These are phyloP conservation scores for Cabera pusaria DNA, from an alignment of 2,888 invertebrate genomes.

Conservation along the genomic window DNA sequence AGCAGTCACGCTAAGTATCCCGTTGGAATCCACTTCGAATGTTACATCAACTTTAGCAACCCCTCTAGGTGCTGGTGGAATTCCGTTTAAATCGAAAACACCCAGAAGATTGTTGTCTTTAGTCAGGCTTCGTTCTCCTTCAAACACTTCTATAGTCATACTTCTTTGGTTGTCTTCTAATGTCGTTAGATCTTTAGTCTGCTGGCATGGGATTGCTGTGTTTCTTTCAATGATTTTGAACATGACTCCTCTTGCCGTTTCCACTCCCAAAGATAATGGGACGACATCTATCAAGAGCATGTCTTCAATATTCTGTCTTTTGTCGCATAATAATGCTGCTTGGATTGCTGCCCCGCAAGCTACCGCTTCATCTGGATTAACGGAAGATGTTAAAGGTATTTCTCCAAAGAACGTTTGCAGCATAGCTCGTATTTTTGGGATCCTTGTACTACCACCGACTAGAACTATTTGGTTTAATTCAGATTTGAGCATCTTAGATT, in stretches of 20 bases:
- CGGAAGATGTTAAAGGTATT: conserved; percentile 41
- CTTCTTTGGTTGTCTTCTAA: conserved; percentile 59
- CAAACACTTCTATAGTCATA: conserved; percentile 67
- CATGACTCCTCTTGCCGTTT: conserved; percentile 64
- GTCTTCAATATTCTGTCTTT: conserved; percentile 46
- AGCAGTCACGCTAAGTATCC: conserved; percentile 58
- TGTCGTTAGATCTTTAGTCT: conserved; percentile 60
- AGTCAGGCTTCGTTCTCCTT: conserved; percentile 62
- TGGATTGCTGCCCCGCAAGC: conserved; percentile 67
- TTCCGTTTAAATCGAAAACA: conserved; percentile 53
- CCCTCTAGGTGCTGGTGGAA: conserved; percentile 64
- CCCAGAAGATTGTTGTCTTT: conserved; percentile 64
- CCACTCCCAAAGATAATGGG: conserved; percentile 62
- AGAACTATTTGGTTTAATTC: conserved; percentile 56
- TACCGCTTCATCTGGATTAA: conserved; percentile 67
- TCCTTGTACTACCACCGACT: conserved; percentile 64
- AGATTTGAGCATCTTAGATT: conserved; percentile 48
- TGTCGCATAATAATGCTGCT: conserved; percentile 55
- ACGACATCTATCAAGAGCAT: conserved; percentile 58
- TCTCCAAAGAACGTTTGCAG: conserved; percentile 54
- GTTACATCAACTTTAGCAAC: conserved; percentile 59
- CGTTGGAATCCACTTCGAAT: conserved; percentile 58
- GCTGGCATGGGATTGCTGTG: conserved; percentile 58
- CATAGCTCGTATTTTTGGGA: conserved; percentile 57
- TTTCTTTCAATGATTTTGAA: conserved; percentile 60